Base-by-base conservation (phyloP, 2,797 vertebrate species). In the Halcyon smyrnensis region DNA sequence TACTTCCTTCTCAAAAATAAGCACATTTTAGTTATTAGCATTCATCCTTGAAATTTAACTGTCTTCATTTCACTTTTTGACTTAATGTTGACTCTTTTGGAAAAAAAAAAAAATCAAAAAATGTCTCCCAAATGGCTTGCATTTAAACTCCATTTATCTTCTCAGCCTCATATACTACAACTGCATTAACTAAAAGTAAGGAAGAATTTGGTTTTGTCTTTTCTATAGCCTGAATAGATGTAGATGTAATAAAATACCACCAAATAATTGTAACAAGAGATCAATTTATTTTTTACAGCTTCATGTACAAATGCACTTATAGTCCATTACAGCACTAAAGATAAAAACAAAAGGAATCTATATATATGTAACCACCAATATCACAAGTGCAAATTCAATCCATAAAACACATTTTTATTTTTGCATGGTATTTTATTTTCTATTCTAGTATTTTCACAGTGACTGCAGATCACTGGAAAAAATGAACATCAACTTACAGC, bases 181-280 rank as follows among this genome's bases (percentile, higher is more conserved):
- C 37, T n/a, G 34, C 2, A 13, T 74, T 64, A 68, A 59, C 60
- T 25, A 46, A 48, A 12, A 81, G 25, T 15, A 81, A 28, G 30
- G 56, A 15, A 59, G 41, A 79, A 89, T 90, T 92, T 87, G 19
- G 56, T 89, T 86, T 87, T 88, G 20, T 79, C 65, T 95, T 88
- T 79, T 84, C 57, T 69, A 15, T 10, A 59, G 25, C 64, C 36
- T 48, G 56, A 71, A 84, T 65, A 73, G 67, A 77, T 84, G 54
- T 50, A 95, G 67, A 77, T 86, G n/a, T 84, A 95, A 94, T 86
- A 94, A 94, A 96, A 94, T 77, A 77, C 34, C 51, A 71, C 7
- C 43, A 87, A 79, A 93, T 87, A 11, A 71, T n/a, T 75, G n/a
- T 34, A 64, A 92, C 89, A 87, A 63, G 36, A 91, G 27, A 94